These are phyloP conservation scores for Plusia festucae DNA, from an alignment of 2,888 invertebrate species.

Conservation along the genomic window DNA sequence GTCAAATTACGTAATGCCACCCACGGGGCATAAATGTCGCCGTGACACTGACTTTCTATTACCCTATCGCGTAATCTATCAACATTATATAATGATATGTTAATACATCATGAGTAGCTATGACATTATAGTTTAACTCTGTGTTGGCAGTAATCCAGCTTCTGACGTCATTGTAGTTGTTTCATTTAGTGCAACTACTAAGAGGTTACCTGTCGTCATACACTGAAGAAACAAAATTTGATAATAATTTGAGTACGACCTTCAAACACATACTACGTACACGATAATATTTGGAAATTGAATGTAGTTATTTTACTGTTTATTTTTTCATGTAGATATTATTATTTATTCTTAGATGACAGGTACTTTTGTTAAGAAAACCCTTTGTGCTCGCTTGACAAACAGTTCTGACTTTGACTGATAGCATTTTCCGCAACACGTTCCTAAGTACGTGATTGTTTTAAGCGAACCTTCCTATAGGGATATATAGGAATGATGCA, in stretches of 20 bases:
- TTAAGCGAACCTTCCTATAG: too few relatives aligned
- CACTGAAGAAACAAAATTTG: too few relatives aligned
- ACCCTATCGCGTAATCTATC: conserved; percentile 12
- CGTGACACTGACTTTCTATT: conserved; percentile 13
- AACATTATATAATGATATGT: conserved; percentile 16
- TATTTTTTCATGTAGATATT: too few relatives aligned
- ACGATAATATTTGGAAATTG: too few relatives aligned
- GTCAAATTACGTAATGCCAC: neutral
- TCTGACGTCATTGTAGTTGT: conserved; percentile 11
- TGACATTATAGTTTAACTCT: conserved; percentile 6
- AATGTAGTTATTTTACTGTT: too few relatives aligned
- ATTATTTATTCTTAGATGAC: too few relatives aligned
- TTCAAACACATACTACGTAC: too few relatives aligned
- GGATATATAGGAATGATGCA: too few relatives aligned
- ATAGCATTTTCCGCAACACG: neutral
- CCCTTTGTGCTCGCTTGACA: neutral
- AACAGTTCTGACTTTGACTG: conserved; percentile 4
- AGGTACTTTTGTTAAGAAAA: neutral
- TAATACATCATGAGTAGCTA: conserved; percentile 10
- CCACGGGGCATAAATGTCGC: neutral
- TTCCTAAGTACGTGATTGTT: neutral
- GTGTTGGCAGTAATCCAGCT: conserved; percentile 33
- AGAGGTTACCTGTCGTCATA: neutral
- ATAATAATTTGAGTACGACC: too few relatives aligned
- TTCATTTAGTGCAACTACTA: neutral